Evolutionary conservation across 2,797 vertebrate genomes (phyloP).

Genomic region (Intellagama lesueurii): DNA sequence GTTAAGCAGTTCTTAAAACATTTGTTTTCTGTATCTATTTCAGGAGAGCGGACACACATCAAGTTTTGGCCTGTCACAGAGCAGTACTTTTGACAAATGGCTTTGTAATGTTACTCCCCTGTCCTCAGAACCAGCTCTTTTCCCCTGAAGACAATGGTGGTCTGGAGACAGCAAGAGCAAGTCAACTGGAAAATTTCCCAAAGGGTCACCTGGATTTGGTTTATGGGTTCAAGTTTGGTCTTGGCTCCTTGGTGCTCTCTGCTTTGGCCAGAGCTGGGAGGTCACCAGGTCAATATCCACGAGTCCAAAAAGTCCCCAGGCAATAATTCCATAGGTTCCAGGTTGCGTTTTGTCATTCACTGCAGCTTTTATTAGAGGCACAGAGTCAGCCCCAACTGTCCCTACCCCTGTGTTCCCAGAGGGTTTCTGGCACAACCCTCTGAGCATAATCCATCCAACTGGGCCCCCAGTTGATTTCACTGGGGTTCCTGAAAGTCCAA

Average conservation of each 20-base stretch:
- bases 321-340: too few relatives aligned
- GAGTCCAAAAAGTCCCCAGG: too few relatives aligned
- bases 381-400: too few relatives aligned
- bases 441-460: too few relatives aligned
- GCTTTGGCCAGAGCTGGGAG: too few relatives aligned
- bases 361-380: too few relatives aligned
- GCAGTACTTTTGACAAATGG: conserved; percentile 9
- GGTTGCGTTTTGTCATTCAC: too few relatives aligned
- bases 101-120: background rate
- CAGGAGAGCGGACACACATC: conserved; percentile 11
- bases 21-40: conserved; percentile 31
- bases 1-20: conserved; percentile 52
- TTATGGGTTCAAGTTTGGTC: background rate
- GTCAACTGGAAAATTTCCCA: background rate
- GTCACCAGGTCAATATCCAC: background rate
- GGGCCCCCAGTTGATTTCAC: too few relatives aligned
- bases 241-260: background rate
- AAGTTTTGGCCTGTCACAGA: conserved; percentile 5
- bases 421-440: too few relatives aligned
- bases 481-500: too few relatives aligned
- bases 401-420: too few relatives aligned
- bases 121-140: background rate
- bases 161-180: background rate
- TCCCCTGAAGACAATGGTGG: background rate
- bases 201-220: background rate